Evolutionary conservation across 2,888 invertebrate species (phyloP).

Genomic region (Siphonodentalium dalli): DNA sequence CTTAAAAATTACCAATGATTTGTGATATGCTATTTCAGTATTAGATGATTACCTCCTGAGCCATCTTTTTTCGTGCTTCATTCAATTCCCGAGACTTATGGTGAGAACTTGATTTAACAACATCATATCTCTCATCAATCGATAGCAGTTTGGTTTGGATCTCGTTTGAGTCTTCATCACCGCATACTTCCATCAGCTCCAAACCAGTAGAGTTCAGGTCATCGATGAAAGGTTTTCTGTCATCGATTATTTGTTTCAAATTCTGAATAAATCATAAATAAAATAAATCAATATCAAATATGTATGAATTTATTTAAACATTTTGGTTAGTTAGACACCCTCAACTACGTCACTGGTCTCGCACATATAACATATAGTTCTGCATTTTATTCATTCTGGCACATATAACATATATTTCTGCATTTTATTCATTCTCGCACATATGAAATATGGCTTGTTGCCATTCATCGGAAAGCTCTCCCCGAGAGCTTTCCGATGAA

Average conservation of each 20-base stretch:
- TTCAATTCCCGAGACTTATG: conserved; percentile 55
- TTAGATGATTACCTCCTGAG: conserved; percentile 57
- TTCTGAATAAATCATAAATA: conserved; percentile 36
- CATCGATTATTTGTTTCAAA: conserved; percentile 61
- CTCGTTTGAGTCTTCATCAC: conserved; percentile 60
- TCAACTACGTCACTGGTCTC: too few relatives aligned
- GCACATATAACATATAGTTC: too few relatives aligned
- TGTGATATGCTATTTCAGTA: background rate
- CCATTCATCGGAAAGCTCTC: too few relatives aligned
- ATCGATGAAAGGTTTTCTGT: conserved; percentile 63
- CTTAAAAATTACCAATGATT: background rate
- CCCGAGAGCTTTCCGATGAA: too few relatives aligned
- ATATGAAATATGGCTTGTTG: too few relatives aligned
- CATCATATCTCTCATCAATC: conserved; percentile 57
- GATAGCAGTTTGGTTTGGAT: conserved; percentile 57
- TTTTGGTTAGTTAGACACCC: too few relatives aligned
- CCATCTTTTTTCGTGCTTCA: conserved; percentile 52
- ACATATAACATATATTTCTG: too few relatives aligned
- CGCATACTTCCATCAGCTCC: conserved; percentile 63
- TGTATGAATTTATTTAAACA: too few relatives aligned
- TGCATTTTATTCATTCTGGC: too few relatives aligned
- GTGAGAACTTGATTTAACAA: conserved; percentile 52
- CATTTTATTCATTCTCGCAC: too few relatives aligned
- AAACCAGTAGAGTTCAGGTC: conserved; percentile 61
- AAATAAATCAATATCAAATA: background rate